A percentile compares a stretch with the other conserved stretches of the same genome.
Evolutionary conservation across 1,140 invertebrate genomes (phyloP).

Genomic region (Drosophila orosa): DNA sequence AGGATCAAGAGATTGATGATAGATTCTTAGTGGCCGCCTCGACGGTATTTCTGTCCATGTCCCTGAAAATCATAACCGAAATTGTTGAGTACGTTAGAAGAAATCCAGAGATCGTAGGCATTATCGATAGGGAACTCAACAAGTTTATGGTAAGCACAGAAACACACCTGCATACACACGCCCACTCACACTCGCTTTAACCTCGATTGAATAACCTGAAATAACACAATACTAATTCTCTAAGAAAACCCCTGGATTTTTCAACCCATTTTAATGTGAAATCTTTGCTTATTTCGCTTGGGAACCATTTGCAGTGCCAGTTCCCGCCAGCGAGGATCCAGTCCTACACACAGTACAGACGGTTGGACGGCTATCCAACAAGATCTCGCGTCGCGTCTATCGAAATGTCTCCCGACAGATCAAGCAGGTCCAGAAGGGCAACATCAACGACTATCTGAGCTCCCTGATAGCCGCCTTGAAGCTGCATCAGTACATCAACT

Average conservation of each 20-base stretch:
- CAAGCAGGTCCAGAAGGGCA: constrained; percentile 86
- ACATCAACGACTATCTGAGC: constrained; percentile 87
- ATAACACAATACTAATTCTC: not conserved
- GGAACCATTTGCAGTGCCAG: constrained; percentile 84
- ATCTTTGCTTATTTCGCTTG: not conserved
- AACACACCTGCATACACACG: constrained; percentile 3
- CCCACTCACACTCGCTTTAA: constrained; percentile 4
- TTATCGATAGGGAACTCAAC: constrained; percentile 84
- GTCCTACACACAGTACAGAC: constrained; percentile 89
- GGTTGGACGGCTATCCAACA: constrained; percentile 88
- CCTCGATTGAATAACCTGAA: not conserved
- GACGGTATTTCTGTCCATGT: constrained; percentile 83
- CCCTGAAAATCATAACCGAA: constrained; percentile 81
- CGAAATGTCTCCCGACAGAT: constrained; percentile 87
- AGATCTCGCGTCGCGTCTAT: constrained; percentile 88
- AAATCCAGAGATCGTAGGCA: constrained; percentile 79
- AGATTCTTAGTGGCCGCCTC: constrained; percentile 83
- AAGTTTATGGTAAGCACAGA: constrained; percentile 79
- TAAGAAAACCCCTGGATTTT: not conserved
- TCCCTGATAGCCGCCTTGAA: constrained; percentile 87
- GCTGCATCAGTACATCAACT: constrained; percentile 86
- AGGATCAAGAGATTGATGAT: constrained; percentile 78
- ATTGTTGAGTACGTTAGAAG: constrained; percentile 82
- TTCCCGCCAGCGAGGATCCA: constrained; percentile 87
- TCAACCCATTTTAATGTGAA: not conserved